These are phyloP conservation scores for Melierax canorus DNA, from an alignment of 2,113 vertebrate genomes.

Conservation along the genomic window DNA sequence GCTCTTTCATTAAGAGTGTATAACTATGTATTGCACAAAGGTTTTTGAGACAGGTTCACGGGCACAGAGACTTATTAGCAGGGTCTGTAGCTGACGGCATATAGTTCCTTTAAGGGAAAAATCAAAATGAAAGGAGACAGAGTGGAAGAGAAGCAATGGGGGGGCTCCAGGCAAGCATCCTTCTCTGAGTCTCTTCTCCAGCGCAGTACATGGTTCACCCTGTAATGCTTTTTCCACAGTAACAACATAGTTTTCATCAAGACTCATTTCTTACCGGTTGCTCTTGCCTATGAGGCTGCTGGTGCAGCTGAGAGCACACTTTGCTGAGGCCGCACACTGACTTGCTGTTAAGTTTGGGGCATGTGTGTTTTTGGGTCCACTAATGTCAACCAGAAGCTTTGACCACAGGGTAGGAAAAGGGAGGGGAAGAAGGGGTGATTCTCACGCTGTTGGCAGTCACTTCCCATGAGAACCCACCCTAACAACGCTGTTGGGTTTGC, in stretches of 20 bases:
- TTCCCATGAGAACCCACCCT: constrained; percentile 27
- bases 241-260: neutral
- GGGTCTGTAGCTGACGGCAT: neutral
- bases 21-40: neutral
- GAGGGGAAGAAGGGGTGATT: neutral
- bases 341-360: neutral
- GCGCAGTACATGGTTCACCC: rapidly evolving
- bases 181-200: neutral
- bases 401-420: neutral
- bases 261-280: neutral
- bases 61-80: neutral
- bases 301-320: neutral
- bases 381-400: neutral
- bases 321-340: neutral
- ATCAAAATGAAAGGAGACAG: neutral
- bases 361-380: neutral
- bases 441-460: neutral
- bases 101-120: neutral
- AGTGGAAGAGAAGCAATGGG: neutral
- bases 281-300: neutral
- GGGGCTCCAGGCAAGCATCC: neutral
- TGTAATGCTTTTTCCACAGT: neutral
- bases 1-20: neutral
- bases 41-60: neutral
- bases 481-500: neutral